Evolutionary conservation across 2,888 invertebrate genomes (phyloP).

Genomic region (Brenthis daphne): DNA sequence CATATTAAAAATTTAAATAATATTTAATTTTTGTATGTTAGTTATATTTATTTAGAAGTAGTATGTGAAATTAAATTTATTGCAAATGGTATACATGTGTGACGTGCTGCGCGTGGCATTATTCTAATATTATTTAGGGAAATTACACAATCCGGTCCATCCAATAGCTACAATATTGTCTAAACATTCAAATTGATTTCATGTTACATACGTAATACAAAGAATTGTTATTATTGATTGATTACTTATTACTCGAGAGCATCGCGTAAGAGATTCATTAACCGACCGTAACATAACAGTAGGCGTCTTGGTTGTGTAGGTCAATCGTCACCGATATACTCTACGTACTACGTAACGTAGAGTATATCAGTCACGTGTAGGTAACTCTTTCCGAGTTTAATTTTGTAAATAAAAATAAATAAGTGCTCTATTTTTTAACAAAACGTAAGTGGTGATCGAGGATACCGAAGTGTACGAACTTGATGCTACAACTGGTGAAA

Average conservation of each 20-base stretch:
- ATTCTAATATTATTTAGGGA: too few relatives aligned
- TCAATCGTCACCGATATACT: conserved; percentile 48
- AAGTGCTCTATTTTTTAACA: conserved; percentile 8
- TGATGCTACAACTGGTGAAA: conserved; percentile 62
- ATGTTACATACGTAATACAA: neutral
- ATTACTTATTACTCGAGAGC: conserved; percentile 13
- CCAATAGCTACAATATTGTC: too few relatives aligned
- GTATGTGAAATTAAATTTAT: too few relatives aligned
- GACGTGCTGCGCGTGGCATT: too few relatives aligned
- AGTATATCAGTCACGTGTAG: too few relatives aligned
- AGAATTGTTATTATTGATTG: conserved; percentile 17
- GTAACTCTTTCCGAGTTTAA: conserved; percentile 33
- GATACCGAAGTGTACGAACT: conserved; percentile 48
- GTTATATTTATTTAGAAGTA: too few relatives aligned
- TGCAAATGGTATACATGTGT: too few relatives aligned
- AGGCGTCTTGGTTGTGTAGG: conserved; percentile 50
- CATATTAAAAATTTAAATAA: too few relatives aligned
- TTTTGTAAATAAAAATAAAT: conserved; percentile 12
- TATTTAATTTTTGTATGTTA: too few relatives aligned
- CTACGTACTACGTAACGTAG: conserved; percentile 32
- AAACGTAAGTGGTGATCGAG: conserved; percentile 42
- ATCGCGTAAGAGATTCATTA: conserved; percentile 50
- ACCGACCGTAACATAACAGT: conserved; percentile 63
- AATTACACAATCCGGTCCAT: too few relatives aligned
- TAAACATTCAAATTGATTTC: conserved; percentile 2